These are phyloP conservation scores for Oscarella lobularis DNA, from an alignment of 37 sponge, comb jelly and placozoan genomes.

Conservation along the genomic window DNA sequence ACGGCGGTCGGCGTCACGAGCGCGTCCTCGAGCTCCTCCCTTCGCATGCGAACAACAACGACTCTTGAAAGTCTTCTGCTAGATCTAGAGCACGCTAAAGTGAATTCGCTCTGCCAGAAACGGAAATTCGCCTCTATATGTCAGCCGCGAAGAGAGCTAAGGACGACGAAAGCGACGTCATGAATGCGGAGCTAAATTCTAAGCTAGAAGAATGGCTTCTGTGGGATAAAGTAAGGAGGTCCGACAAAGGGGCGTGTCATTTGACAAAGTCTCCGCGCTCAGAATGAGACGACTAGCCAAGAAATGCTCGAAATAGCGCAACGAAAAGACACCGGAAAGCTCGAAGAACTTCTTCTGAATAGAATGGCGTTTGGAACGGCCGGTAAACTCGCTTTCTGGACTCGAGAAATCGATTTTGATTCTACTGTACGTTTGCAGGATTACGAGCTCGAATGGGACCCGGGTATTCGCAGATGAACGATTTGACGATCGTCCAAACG, in stretches of 20 bases:
- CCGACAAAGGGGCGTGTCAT: too few relatives aligned
- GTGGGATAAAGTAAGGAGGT: not conserved
- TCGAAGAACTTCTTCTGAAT: conserved; percentile 10
- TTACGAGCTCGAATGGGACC: conserved; percentile 91
- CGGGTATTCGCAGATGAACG: conserved; percentile 88
- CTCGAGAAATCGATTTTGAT: not conserved
- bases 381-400: conserved; percentile 19
- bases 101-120: too few relatives aligned
- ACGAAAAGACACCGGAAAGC: not conserved
- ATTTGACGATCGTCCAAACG: conserved; percentile 95
- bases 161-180: not conserved
- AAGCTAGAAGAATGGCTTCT: not conserved
- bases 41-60: too few relatives aligned
- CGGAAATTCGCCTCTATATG: too few relatives aligned
- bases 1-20: too few relatives aligned
- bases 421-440: conserved; percentile 4
- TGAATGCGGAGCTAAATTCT: not conserved
- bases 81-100: too few relatives aligned
- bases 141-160: too few relatives aligned
- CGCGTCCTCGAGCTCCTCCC: too few relatives aligned
- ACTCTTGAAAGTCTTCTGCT: too few relatives aligned
- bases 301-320: conserved; percentile 11
- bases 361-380: conserved; percentile 28
- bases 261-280: too few relatives aligned
- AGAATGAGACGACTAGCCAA: conserved; percentile 9